Evolutionary conservation across 2,797 vertebrate species (phyloP), one percentile per base, ranked within the genome.

Genomic region (Hippoglossus hippoglossus): DNA sequence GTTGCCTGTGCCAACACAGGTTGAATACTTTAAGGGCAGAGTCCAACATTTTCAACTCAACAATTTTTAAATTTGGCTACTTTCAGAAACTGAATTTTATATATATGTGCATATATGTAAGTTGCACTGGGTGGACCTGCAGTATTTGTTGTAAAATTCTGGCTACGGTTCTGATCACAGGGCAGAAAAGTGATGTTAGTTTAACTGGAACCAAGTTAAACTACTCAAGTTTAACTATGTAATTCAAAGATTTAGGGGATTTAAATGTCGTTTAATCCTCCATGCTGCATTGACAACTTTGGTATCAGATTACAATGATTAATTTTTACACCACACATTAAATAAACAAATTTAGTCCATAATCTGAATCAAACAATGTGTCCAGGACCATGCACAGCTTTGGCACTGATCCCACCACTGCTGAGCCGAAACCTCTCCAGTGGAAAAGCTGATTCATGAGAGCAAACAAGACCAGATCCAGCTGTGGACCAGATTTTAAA

Each of bases 401-500:
- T 51, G 28, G 8, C 19, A 6, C 3, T 46, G 44, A 46, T 26
- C 1, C 4, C n/a, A 26, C 49, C 51, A 2, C 52, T 47, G 52
- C 46, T 51, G 13, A 22, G 18, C 39, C 22, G 21, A 52, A 21
- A 21, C n/a, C 15, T 36, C 26, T 50, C 19, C 18, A 26, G 26
- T 31, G 53, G 19, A 58, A 28, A 26, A 12, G 18, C 12, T n/a
- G n/a, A n/a, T n/a, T n/a, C n/a, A n/a, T n/a, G 13, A 24, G 3
- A 21, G 31, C 55, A 49, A 53, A 50, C 39, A 21, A 69, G 21
- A 60, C 31, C 31, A 41, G 18, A 21, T 51, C 36, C 46, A 58
- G 39, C 31, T 63, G 56, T n/a, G 67, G 21, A 64, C 41, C 9
- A 19, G 9, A 53, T 54, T 62, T 57, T 7, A 15, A 39, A 24